phyloP scores from a whole-genome alignment of 2,113 vertebrate species.

The Lophura nycthemera region DNA sequence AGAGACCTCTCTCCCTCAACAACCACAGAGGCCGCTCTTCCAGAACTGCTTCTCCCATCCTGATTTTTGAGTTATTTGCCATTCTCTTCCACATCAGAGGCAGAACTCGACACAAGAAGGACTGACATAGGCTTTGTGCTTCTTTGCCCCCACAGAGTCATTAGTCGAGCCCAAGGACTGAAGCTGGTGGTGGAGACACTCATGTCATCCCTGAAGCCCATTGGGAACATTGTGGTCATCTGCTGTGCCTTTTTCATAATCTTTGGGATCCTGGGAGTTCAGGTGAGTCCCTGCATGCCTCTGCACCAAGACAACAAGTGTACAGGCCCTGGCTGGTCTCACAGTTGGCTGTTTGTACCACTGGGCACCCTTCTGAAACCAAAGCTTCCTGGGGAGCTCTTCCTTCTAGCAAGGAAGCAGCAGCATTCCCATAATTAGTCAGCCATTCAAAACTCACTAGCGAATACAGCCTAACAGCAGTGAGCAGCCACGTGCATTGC shows the following conservation, averaged over 20 bases:
- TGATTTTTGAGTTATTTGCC: background rate
- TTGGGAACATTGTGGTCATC: slow-evolving; percentile 99
- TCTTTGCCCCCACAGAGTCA: slow-evolving; percentile 82
- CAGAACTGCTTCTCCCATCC: background rate
- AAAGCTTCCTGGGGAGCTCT: background rate
- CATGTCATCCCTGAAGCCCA: slow-evolving; percentile 98
- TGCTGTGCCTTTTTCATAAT: slow-evolving; percentile 99
- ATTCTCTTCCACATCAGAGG: background rate
- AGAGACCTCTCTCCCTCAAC: background rate
- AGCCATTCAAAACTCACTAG: background rate
- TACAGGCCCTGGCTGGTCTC: rapidly evolving
- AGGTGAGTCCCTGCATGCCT: slow-evolving; percentile 82
- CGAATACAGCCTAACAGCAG: background rate
- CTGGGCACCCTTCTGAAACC: background rate
- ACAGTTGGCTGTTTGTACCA: background rate
- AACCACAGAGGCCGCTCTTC: background rate
- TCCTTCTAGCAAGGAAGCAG: background rate
- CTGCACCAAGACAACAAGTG: rapidly evolving
- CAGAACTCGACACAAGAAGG: background rate
- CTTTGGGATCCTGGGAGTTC: slow-evolving; percentile 97
- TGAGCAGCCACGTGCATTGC: background rate
- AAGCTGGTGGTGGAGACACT: slow-evolving; percentile 98
- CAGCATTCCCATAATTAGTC: background rate
- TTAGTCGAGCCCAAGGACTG: slow-evolving; percentile 96
- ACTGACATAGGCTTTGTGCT: slow-evolving; percentile 10